Conservation (phyloP, 2,888 invertebrate genomes). For the Platypus cylindrus region DNA sequence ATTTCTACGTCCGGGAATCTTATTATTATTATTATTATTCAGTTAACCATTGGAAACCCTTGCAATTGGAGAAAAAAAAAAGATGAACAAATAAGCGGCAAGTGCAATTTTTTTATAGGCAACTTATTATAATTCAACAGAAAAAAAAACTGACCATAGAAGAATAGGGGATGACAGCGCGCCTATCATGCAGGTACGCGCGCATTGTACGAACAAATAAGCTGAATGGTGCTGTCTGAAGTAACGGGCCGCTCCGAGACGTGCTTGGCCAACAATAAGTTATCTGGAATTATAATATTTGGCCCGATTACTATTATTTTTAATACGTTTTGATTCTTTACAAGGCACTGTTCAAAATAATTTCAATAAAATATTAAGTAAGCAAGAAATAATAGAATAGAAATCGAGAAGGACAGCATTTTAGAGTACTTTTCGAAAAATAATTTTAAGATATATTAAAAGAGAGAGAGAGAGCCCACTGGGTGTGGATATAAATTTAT, state of each 20-base stretch:
- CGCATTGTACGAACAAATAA: conserved; percentile 32
- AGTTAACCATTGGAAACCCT: conserved; percentile 1
- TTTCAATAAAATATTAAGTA: too few species aligned
- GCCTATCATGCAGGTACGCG: conserved; percentile 34
- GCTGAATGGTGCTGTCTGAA: conserved; percentile 27
- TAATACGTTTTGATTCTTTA: too few species aligned
- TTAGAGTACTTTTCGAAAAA: too few species aligned
- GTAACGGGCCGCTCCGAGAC: conserved; percentile 26
- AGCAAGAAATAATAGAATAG: too few species aligned
- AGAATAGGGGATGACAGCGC: conserved; percentile 31
- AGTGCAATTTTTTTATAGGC: conserved; percentile 15
- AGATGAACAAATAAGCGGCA: conserved; percentile 8
- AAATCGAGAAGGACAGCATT: too few species aligned
- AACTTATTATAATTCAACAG: conserved; percentile 13
- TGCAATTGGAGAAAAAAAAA: conserved; percentile 2
- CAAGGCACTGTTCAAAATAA: too few species aligned
- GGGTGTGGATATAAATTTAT: too few species aligned
- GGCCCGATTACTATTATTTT: too few species aligned
- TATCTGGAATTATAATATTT: conserved; percentile 33
- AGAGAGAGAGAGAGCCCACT: too few species aligned
- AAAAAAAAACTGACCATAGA: conserved; percentile 31
- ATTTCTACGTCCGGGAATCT: background rate
- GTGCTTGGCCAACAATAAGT: conserved; percentile 42
- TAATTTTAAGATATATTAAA: too few species aligned
- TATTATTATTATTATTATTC: conserved; percentile 1